Percentiles rank a stretch among this genome's conserved stretches.
These are phyloP conservation scores for Micrastur ruficollis DNA, from an alignment of 2,797 vertebrate genomes.

Conservation along the genomic window DNA sequence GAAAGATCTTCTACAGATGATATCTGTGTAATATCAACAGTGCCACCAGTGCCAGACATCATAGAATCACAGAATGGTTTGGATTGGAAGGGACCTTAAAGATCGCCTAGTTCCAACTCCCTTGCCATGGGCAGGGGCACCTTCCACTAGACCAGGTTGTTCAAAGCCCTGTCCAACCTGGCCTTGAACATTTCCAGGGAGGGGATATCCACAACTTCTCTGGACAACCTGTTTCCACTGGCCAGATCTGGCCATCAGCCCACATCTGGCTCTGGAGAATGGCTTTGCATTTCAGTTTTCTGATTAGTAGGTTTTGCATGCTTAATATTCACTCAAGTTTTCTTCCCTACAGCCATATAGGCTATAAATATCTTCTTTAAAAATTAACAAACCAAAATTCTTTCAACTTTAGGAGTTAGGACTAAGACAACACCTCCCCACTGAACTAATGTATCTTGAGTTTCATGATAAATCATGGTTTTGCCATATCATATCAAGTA, in stretches of 20 bases:
- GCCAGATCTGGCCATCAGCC: neutral
- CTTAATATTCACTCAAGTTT: neutral
- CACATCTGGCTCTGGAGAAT: neutral
- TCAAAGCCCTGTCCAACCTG: no score
- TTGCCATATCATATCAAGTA: neutral
- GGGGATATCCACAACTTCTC: no score
- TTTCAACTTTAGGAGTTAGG: neutral
- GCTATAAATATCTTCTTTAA: neutral
- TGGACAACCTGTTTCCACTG: no score
- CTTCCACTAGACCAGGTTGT: no score
- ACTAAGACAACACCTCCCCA: neutral
- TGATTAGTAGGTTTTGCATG: neutral
- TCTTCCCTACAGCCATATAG: neutral
- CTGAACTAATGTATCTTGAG: neutral
- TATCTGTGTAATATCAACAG: neutral
- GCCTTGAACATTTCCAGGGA: no score
- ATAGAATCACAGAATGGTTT: no score
- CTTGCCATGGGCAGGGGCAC: no score
- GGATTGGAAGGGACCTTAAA: no score
- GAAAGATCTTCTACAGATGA: neutral
- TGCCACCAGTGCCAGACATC: neutral
- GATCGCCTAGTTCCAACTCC: no score
- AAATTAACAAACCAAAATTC: neutral
- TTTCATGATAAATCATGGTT: neutral
- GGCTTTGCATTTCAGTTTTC: neutral